Base-by-base conservation (phyloP, 2,888 invertebrate species). In the Bombylius discolor region DNA sequence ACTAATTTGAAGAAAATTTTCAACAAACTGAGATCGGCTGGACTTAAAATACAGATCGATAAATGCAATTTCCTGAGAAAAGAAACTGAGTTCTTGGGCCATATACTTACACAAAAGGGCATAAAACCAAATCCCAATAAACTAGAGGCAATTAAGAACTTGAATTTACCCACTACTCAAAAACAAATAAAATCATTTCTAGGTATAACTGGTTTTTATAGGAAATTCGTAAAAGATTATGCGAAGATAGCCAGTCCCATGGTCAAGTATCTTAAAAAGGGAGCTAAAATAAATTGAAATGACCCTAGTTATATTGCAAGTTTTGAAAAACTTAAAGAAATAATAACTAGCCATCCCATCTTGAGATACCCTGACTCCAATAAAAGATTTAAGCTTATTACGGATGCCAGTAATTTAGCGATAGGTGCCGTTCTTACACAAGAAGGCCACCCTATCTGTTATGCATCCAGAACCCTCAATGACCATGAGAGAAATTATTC, bases 11-110 rank as follows among this genome's bases (percentile, higher is more conserved):
- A 55, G 42, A 57, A 55, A 32, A 56, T 59, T 45, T 58, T 61
- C 14, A 39, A 53, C 8, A 52, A 48, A 44, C 47, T 61, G 36
- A 48, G 51, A 39, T 55, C 54, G 45, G 47, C 56, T 52, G 52
- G 55, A 50, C 54, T 57, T 51, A 59, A 58, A 32, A 34, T 57
- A 31, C 56, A 59, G 53, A 47, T 56, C 12, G 50, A 59, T 52
- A 61, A 67, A 67, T 47, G 52, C 5, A 47, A 47, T 23, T 59
- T 59, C 45, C 36, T 58, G 5, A 36, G 13, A 9, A 58, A 54
- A 11, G 13, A 23, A 3, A 23, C 23, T 23, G 23, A 23, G 23
- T 23, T 23, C 23, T 23, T 23, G 23, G 23, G 23, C 23, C 23
- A 23, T 3, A 23, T 23, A 23, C 23, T 23, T 23, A 23, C 23